A percentile compares a stretch with the other conserved stretches of the same genome.
Evolutionary conservation across 2,888 invertebrate species (phyloP).

Genomic region (Choristoneura rosaceana): DNA sequence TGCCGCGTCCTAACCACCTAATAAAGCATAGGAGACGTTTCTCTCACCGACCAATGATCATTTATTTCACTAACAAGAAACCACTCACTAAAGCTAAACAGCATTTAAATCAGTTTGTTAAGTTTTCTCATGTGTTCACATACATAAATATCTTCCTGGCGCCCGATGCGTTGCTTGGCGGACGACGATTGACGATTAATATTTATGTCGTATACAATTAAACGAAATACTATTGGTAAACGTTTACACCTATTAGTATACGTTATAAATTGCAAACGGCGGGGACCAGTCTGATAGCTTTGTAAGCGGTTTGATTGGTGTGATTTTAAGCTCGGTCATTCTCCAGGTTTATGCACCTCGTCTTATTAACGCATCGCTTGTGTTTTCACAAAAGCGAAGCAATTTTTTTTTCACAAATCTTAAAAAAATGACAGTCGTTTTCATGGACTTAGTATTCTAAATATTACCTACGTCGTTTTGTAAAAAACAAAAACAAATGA

Average conservation of each 20-base stretch:
- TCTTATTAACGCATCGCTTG: too few species aligned
- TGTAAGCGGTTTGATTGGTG: background rate
- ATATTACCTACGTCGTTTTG: too few species aligned
- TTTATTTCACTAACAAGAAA: slow-evolving; percentile 25
- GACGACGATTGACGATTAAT: slow-evolving; percentile 37
- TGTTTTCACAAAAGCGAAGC: too few species aligned
- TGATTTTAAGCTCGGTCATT: background rate
- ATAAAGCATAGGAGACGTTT: slow-evolving; percentile 10
- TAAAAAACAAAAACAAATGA: too few species aligned
- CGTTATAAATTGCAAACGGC: background rate
- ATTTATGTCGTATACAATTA: slow-evolving; percentile 40
- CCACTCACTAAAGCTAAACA: slow-evolving; percentile 9
- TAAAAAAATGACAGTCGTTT: too few species aligned
- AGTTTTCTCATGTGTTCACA: slow-evolving; percentile 35
- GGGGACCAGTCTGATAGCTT: background rate
- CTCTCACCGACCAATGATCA: slow-evolving; percentile 11
- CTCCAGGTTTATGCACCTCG: too few species aligned
- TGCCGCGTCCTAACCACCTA: slow-evolving; percentile 11
- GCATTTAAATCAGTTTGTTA: slow-evolving; percentile 38
- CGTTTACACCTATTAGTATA: slow-evolving; percentile 34
- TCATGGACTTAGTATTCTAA: too few species aligned
- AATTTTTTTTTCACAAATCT: too few species aligned
- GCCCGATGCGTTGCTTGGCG: slow-evolving; percentile 35
- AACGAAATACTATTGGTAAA: slow-evolving; percentile 28
- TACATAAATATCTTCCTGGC: slow-evolving; percentile 33